A percentile compares a stretch with the other conserved stretches of the same genome.
Conservation (phyloP, 2,113 vertebrate genomes). For the Halcyon senegalensis region DNA sequence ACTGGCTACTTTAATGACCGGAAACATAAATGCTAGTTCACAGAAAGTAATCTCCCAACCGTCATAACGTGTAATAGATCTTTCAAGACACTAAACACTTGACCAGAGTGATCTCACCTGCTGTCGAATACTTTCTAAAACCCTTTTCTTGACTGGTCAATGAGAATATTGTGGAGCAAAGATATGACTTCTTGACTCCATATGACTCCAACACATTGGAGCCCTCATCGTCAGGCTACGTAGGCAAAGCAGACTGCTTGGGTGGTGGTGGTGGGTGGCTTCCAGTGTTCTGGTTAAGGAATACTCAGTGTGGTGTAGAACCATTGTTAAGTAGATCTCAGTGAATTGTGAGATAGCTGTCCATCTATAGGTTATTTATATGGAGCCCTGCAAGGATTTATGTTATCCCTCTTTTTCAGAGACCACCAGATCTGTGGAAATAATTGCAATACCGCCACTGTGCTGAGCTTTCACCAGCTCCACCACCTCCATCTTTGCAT, state of each 20-base stretch:
- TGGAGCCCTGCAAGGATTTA: background rate
- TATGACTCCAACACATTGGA: background rate
- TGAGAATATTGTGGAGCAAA: background rate
- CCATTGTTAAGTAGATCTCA: background rate
- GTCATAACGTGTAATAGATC: constrained; percentile 45
- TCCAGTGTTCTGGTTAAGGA: background rate
- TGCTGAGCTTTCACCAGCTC: background rate
- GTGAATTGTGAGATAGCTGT: background rate
- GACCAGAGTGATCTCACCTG: constrained; percentile 44
- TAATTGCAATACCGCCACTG: background rate
- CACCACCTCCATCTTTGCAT: background rate
- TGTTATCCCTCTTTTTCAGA: background rate
- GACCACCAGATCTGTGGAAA: background rate
- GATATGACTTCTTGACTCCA: background rate
- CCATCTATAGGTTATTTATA: background rate
- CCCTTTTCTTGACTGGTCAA: background rate
- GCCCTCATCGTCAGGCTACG: background rate
- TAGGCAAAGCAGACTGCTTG: background rate
- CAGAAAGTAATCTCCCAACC: constrained; percentile 56
- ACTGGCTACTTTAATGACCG: constrained; percentile 63
- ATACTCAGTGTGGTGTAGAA: background rate
- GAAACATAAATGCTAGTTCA: constrained; percentile 63
- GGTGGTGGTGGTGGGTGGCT: background rate
- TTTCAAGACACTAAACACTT: constrained; percentile 34
- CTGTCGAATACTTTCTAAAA: background rate